Percentiles rank a stretch among this genome's conserved stretches.
Conservation (phyloP, 2,113 vertebrate species). For the Gambusia holbrooki region DNA sequence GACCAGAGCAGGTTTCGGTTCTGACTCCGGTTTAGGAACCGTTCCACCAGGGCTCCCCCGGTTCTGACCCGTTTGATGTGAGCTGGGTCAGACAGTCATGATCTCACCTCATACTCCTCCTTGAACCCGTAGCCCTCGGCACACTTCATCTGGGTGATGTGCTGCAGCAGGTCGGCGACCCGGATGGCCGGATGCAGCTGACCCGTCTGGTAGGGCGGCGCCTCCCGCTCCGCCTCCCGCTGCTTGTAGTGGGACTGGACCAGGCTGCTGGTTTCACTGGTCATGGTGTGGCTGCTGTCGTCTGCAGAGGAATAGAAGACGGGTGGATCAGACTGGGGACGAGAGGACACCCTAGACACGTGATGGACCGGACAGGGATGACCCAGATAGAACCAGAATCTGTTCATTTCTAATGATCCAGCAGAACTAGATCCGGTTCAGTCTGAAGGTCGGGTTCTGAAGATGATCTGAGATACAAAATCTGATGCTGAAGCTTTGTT, state of each 20-base stretch:
- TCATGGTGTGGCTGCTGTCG: constrained; percentile 93
- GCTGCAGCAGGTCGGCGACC: constrained; percentile 95
- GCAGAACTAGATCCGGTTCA: not conserved
- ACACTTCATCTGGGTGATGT: constrained; percentile 99
- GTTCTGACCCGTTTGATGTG: not conserved
- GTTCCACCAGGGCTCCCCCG: too few relatives aligned
- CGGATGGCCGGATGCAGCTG: constrained; percentile 97
- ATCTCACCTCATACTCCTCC: constrained; percentile 71
- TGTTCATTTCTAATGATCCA: not conserved
- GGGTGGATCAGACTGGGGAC: constrained; percentile 8
- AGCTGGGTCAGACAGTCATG: not conserved
- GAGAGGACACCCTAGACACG: not conserved
- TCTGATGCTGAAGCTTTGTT: constrained; percentile 1
- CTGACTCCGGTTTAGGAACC: too few relatives aligned
- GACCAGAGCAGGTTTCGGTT: too few relatives aligned
- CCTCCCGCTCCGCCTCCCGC: constrained; percentile 83
- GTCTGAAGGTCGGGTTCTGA: not conserved
- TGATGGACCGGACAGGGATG: not conserved
- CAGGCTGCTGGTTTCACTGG: constrained; percentile 92
- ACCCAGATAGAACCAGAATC: not conserved
- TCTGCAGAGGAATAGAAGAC: constrained; percentile 75
- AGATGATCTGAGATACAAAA: not conserved
- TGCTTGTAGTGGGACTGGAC: constrained; percentile 93
- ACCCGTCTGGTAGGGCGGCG: constrained; percentile 92
- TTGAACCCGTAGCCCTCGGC: constrained; percentile 86